These are phyloP conservation scores for Eilema griseolum DNA, from an alignment of 2,888 invertebrate species.

Conservation along the genomic window DNA sequence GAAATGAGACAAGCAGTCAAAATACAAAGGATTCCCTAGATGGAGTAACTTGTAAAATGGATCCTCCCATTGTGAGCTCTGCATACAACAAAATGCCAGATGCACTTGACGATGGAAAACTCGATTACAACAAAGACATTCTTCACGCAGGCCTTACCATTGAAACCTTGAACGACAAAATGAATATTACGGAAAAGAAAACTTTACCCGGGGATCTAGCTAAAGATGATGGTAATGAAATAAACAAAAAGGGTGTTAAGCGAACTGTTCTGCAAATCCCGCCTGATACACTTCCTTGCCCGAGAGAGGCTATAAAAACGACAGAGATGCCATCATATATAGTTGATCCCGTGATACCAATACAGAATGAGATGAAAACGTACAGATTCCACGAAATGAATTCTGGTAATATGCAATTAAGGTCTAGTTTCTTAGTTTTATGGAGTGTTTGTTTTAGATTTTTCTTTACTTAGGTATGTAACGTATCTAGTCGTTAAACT, in stretches of 20 bases:
- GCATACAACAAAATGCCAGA: constrained; percentile 81
- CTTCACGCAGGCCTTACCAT: constrained; percentile 73
- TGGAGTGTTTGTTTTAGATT: constrained; percentile 72
- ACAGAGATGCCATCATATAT: constrained; percentile 73
- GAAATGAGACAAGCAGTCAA: constrained; percentile 91
- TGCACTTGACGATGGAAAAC: constrained; percentile 64
- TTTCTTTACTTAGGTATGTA: constrained; percentile 74
- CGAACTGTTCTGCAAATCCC: constrained; percentile 76
- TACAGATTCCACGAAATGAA: constrained; percentile 77
- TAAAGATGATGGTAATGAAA: constrained; percentile 60
- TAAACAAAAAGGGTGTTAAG: constrained; percentile 72
- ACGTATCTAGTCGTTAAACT: constrained; percentile 65
- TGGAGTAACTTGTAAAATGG: constrained; percentile 90
- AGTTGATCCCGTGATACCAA: constrained; percentile 77
- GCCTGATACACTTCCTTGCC: constrained; percentile 79
- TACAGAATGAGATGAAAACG: constrained; percentile 84
- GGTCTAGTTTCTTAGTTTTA: constrained; percentile 58
- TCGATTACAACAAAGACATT: constrained; percentile 75
- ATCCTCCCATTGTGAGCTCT: constrained; percentile 81
- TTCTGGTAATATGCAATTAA: constrained; percentile 54
- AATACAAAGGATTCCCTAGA: constrained; percentile 90
- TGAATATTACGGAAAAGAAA: constrained; percentile 72
- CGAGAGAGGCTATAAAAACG: constrained; percentile 71
- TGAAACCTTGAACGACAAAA: constrained; percentile 72
- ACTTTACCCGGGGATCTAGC: constrained; percentile 54